Base-by-base conservation (phyloP, 1,140 invertebrate species). In the Riptortus pedestris region DNA sequence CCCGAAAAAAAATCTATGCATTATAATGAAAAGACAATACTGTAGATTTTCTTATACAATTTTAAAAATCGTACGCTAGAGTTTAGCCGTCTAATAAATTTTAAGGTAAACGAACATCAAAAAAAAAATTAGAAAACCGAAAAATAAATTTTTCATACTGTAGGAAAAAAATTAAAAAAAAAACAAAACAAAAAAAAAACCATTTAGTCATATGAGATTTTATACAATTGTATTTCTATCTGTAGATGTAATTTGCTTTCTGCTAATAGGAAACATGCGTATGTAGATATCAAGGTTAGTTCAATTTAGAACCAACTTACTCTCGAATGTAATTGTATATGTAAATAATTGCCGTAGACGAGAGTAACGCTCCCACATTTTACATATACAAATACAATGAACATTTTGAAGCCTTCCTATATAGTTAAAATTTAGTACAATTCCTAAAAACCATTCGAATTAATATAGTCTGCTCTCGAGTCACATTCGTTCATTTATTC, bases 201-300 rank as follows among this genome's bases (percentile, higher is more conserved):
- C n/a, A n/a, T n/a, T n/a, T 29, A 60, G 20, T 11, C n/a, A 27
- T 43, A 47, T 45, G 47, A 63, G 33, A 60, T 65, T 65, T 65
- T 65, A 61, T 65, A 64, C 63, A 64, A 43, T 64, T 47, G 63
- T 64, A 64, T 58, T 64, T 64, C 51, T 64, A 64, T 64, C 55
- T 64, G 38, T 64, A 64, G 63, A 33, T 57, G 63, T 64, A 38
- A 64, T 57, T 57, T 58, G 52, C 48, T 64, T 64, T 48, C 60
- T 43, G 26, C 43, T 51, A 29, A 63, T 43, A 63, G 47, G 11
- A 48, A 28, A 26, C 43, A 51, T 48, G 47, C 61, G 29, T 63
- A 48, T 20, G 20, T 62, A 62, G 60, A 7, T 62, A 24, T 55
- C 22, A 24, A 55, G 26, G 51, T 55, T 55, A 55, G 51, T 55